phyloP scores from a whole-genome alignment of 2,113 vertebrate genomes.

The Tachuris rubrigastra region DNA sequence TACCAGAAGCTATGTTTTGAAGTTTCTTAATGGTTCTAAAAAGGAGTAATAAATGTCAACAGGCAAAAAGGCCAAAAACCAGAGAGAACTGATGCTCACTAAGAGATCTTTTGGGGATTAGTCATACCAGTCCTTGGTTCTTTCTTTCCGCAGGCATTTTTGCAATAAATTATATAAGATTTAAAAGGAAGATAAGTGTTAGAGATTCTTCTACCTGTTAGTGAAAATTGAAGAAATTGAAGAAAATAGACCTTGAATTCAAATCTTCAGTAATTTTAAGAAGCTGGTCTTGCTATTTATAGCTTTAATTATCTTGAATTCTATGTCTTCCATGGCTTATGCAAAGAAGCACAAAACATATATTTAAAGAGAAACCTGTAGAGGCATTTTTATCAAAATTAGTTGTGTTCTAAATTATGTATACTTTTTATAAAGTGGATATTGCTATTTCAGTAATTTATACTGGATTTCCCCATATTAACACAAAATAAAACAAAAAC shows the following conservation, averaged over 20 bases:
- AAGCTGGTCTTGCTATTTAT: background rate
- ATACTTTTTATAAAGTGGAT: background rate
- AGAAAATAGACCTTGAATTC: background rate
- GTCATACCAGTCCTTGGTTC: background rate
- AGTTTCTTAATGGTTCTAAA: slow-evolving; percentile 12
- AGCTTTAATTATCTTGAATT: background rate
- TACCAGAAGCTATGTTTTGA: background rate
- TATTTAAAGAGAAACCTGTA: background rate
- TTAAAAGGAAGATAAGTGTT: slow-evolving; percentile 1
- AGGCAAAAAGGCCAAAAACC: slow-evolving; percentile 24
- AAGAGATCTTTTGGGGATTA: slow-evolving; percentile 13
- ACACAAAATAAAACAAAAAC: background rate
- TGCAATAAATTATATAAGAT: background rate
- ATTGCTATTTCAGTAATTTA: background rate
- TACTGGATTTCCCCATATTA: background rate
- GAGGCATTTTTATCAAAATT: background rate
- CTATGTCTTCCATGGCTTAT: background rate
- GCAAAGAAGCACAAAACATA: background rate
- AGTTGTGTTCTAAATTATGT: background rate
- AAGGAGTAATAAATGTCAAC: slow-evolving; percentile 26
- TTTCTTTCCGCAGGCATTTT: background rate
- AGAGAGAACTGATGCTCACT: background rate
- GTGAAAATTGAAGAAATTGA: background rate
- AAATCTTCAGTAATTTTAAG: background rate
- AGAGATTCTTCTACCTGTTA: background rate